Evolutionary conservation across 2,797 vertebrate genomes (phyloP).

Genomic region (Hyperoplus lanceolatus): DNA sequence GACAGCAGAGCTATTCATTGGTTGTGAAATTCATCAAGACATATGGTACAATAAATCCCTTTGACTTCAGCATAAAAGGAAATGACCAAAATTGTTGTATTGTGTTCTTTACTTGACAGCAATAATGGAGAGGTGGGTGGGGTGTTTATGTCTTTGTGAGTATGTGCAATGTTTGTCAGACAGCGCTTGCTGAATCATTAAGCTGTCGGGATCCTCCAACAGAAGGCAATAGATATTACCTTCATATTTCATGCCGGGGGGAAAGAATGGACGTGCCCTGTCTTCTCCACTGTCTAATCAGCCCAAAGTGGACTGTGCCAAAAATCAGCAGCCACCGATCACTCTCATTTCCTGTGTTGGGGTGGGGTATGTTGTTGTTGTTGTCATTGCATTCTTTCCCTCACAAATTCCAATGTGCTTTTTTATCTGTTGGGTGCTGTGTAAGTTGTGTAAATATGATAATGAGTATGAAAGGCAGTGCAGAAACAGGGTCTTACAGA

Average conservation of each 20-base stretch:
- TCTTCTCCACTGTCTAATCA: conserved; percentile 47
- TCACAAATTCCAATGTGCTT: not conserved
- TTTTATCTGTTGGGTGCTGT: conserved; percentile 6
- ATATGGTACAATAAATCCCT: not conserved
- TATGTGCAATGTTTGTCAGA: conserved; percentile 29
- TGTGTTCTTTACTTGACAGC: conserved; percentile 11
- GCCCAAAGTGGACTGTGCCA: conserved; percentile 56
- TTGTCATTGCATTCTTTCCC: conserved; percentile 15
- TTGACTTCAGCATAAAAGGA: not conserved
- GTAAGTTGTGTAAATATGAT: conserved; percentile 3
- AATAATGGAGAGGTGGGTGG: conserved; percentile 4
- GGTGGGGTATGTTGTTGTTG: conserved; percentile 15
- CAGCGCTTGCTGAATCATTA: conserved; percentile 62
- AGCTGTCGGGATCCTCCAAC: conserved; percentile 64
- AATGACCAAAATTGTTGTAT: not conserved
- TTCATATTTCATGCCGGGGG: conserved; percentile 72
- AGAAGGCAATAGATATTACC: conserved; percentile 74
- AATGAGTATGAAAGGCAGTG: not conserved
- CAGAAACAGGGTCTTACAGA: conserved; percentile 1
- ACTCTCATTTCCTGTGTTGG: conserved; percentile 50
- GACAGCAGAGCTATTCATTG: not conserved
- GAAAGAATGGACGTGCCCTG: conserved; percentile 47
- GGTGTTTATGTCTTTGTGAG: conserved; percentile 5
- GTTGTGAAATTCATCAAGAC: not conserved
- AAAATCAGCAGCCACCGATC: conserved; percentile 52